Percentiles rank a stretch among this genome's conserved stretches.
These are phyloP conservation scores for Pristionchus fissidentatus DNA, from an alignment of 2,888 invertebrate genomes.

Conservation along the genomic window DNA sequence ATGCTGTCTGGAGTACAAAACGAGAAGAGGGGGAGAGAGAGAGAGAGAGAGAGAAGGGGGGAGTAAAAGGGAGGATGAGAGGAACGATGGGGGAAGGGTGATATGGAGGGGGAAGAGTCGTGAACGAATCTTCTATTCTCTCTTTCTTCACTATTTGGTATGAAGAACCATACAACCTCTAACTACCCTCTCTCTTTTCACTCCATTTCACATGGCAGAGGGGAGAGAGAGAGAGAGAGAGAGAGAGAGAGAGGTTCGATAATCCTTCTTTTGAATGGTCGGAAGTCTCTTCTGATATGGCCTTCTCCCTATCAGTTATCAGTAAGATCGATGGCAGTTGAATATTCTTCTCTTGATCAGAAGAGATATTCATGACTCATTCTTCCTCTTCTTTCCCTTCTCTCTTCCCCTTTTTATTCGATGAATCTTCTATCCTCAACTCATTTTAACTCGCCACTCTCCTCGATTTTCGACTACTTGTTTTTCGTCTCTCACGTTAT, in stretches of 20 bases:
- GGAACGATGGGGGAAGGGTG: too few relatives aligned
- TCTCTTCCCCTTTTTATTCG: background rate
- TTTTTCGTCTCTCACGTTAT: background rate
- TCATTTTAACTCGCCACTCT: too few relatives aligned
- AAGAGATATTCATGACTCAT: background rate
- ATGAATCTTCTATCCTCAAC: background rate
- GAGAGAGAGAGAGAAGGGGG: background rate
- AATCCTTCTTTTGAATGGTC: conserved; percentile 23
- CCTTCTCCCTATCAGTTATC: background rate
- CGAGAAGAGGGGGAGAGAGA: background rate
- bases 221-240: too few relatives aligned
- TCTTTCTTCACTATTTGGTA: background rate
- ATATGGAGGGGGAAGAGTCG: too few relatives aligned
- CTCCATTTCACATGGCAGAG: conserved; percentile 1
- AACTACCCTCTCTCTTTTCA: conserved; percentile 14
- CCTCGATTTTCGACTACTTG: too few relatives aligned
- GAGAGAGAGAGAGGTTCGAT: too few relatives aligned
- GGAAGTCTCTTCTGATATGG: background rate
- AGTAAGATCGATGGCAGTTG: conserved; percentile 13
- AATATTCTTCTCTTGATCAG: background rate
- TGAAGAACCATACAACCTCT: conserved; percentile 29
- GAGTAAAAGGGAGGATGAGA: conserved; percentile 8
- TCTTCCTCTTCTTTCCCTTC: background rate
- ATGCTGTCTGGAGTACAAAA: background rate
- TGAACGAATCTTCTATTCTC: background rate